These are phyloP conservation scores for Cosmia trapezina DNA, from an alignment of 2,888 invertebrate species.

Conservation along the genomic window DNA sequence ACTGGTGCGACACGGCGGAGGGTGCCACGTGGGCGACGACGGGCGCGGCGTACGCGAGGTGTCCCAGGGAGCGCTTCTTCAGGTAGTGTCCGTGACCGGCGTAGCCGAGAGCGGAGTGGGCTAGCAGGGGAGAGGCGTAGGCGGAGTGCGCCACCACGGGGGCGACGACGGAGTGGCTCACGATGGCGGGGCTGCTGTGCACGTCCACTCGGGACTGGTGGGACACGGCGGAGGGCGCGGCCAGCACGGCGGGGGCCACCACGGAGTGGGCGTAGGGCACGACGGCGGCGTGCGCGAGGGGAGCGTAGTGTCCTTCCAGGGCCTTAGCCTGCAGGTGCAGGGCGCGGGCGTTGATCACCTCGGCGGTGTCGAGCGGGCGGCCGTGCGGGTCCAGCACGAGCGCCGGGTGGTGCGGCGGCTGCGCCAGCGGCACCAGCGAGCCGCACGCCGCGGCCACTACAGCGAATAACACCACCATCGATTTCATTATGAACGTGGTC, in stretches of 20 bases:
- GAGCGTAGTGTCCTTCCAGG: conserved; percentile 80
- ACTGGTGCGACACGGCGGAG: conserved; percentile 87
- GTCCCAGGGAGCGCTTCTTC: conserved; percentile 77
- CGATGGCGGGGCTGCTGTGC: conserved; percentile 74
- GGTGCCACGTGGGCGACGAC: conserved; percentile 73
- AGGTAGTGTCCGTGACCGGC: conserved; percentile 75
- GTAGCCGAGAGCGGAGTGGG: conserved; percentile 66
- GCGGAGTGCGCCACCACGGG: conserved; percentile 48
- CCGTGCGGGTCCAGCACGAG: conserved; percentile 86
- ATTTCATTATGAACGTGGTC: conserved; percentile 79
- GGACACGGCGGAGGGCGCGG: conserved; percentile 72
- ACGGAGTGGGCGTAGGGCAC: conserved; percentile 74
- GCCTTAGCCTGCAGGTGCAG: conserved; percentile 88
- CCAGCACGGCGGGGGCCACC: conserved; percentile 66
- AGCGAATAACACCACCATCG: conserved; percentile 92
- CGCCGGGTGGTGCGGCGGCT: conserved; percentile 85
- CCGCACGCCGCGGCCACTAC: conserved; percentile 91
- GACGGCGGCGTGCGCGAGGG: conserved; percentile 69
- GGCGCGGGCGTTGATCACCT: conserved; percentile 87
- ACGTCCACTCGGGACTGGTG: conserved; percentile 81
- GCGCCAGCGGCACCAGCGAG: conserved; percentile 85
- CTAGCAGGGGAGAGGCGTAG: conserved; percentile 65
- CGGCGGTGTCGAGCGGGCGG: conserved; percentile 87
- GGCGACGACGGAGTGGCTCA: conserved; percentile 67
- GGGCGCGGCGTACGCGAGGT: conserved; percentile 75